Base-by-base conservation (phyloP, 2,888 invertebrate genomes). In the Gasteruption jaculator region DNA sequence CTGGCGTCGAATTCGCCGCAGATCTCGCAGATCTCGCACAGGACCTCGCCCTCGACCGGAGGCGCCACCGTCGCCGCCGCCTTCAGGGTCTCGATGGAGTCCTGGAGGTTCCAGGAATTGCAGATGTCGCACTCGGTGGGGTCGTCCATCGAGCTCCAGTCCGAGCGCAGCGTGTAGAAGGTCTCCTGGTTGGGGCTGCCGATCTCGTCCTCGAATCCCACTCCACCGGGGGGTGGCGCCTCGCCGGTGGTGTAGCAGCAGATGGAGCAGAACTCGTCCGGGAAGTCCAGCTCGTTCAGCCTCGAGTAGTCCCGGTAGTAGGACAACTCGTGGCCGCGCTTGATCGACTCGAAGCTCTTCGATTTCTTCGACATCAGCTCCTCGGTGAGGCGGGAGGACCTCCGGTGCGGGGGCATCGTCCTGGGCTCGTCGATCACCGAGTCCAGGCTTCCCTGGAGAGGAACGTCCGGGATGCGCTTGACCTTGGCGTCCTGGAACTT, bases 71-170 rank as follows among this genome's bases (percentile, higher is more conserved):
- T 31, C 4, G 48, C 16, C 12, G 48, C 47, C 5, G 45, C 46
- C 1, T 61, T 60, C 3, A 58, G 31, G 0, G 46, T 42, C 1
- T 60, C 61, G 1, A 50, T 46, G 4, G 59, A 55, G 4, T 54
- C 61, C 7, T 57, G 60, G 1, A 65, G 27, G 36, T 68, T 64
- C 50, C 60, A 63, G 21, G 66, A 61, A 22, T 63, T 64, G 44
- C 70, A 70, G 11, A 70, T 65, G 36, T 69, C 68, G 49, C 70
- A 71, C 33, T 68, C 68, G 3, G 65, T 63, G 0, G 68, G 65
- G 11, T 69, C 69, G 14, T 65, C 63, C 0, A 67, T 57, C 1
- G 70, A 68, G 20, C 68, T 68, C 18, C 61, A 62, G 26, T 56
- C 58, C 1, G 68, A 65, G 2, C 58, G 49, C 1, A 66, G 38